These are phyloP conservation scores for Callorhinus ursinus DNA, from an alignment of 2,113 vertebrate genomes.

Conservation along the genomic window DNA sequence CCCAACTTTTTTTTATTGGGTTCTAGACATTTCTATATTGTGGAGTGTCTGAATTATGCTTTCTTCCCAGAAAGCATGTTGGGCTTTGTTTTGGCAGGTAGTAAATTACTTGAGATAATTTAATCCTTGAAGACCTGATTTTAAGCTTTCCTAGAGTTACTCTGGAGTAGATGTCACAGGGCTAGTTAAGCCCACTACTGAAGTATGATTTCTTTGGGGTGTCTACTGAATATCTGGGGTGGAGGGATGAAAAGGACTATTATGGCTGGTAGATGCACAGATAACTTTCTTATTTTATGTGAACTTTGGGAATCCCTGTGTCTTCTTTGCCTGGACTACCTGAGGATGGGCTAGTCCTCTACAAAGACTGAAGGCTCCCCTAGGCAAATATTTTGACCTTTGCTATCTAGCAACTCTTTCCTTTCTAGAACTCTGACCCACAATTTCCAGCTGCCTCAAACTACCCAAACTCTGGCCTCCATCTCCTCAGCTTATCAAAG, in stretches of 20 bases:
- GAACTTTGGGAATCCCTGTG: background rate
- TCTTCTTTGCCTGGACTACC: background rate
- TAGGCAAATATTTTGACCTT: background rate
- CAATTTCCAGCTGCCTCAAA: no score
- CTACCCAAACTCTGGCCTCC: no score
- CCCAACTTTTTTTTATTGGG: background rate
- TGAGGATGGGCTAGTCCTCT: background rate
- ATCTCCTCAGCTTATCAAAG: background rate
- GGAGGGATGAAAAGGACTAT: background rate
- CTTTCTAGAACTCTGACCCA: background rate
- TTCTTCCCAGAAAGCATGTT: background rate
- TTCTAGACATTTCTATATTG: background rate
- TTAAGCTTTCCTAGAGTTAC: background rate
- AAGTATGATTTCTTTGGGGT: background rate
- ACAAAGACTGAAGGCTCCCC: fast-evolving
- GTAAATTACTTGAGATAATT: background rate
- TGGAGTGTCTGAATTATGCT: background rate
- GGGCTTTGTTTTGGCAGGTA: background rate
- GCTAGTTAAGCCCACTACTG: fast-evolving
- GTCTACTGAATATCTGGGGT: background rate
- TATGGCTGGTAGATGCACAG: background rate
- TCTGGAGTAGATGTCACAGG: background rate
- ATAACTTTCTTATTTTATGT: background rate
- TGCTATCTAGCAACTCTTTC: background rate
- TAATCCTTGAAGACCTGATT: background rate